A percentile compares a stretch with the other conserved stretches of the same genome.
Evolutionary conservation across 2,113 vertebrate species (phyloP).

Genomic region (Corythornis cristatus): DNA sequence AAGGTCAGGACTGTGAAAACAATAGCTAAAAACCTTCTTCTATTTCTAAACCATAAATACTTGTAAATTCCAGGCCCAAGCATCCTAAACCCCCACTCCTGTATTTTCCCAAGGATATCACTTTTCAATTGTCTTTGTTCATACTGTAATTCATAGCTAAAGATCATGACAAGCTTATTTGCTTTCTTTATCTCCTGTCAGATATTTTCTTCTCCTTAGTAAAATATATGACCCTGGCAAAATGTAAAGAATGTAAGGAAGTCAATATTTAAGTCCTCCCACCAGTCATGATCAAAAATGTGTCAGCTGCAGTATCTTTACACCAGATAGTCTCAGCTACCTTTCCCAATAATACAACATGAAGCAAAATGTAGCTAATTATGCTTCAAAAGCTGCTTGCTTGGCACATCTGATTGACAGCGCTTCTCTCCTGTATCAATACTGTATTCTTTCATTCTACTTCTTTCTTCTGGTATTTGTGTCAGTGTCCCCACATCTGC

Average conservation of each 20-base stretch:
- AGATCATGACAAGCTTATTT: not conserved
- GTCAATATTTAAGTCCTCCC: not conserved
- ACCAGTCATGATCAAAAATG: not conserved
- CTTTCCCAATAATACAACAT: not conserved
- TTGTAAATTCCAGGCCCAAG: not conserved
- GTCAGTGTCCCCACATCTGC: not conserved
- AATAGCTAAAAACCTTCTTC: not conserved
- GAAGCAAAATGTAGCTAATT: not conserved
- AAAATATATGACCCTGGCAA: not conserved
- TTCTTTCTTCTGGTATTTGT: not conserved
- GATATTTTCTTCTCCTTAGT: not conserved
- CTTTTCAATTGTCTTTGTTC: not conserved
- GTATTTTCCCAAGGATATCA: not conserved
- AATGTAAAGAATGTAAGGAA: not conserved
- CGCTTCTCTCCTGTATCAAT: not conserved
- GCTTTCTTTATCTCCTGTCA: not conserved
- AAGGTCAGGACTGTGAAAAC: not conserved
- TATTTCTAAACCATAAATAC: not conserved
- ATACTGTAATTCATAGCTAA: not conserved
- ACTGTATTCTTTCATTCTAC: not conserved
- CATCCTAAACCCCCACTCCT: not conserved
- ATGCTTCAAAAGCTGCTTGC: slow-evolving; percentile 12
- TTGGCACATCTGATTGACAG: not conserved
- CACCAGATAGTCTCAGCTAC: not conserved
- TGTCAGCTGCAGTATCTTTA: not conserved